Evolutionary conservation across 2,888 invertebrate species (phyloP), one percentile per base, ranked within the genome.

Genomic region (Eurois occulta): DNA sequence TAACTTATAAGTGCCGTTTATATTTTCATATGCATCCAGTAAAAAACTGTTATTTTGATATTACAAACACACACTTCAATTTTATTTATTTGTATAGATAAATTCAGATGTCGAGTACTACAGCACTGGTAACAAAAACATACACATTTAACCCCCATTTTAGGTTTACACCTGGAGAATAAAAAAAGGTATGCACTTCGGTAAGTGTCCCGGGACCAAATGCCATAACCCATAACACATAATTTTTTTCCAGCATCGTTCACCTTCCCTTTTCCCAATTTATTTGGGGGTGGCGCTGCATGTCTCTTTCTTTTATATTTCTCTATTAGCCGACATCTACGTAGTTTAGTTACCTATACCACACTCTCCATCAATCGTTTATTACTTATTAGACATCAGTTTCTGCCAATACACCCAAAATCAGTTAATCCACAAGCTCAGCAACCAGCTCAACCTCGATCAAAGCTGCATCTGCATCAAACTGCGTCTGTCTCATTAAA

Each of bases 381-480:
- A 55, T 13, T 41, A n/a, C 1, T 35, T 32, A 55, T 13, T 41
- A n/a, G 65, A 58, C 32, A 65, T 24, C 0, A 48, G 18, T 48
- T 66, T 65, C 13, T 38, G 4, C 43, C 13, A 43, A 28, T 58
- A 35, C 70, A 52, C 21, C 24, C 7, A 18, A 35, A 48, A 70
- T 43, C 35, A 74, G 48, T 28, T 74, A 62, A 74, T 80, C 28
- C 24, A 81, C 41, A 32, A 74, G 55, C 60, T 69, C 52, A 69
- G 60, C 60, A 78, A 62, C 24, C 28, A n/a, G 1, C 1, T n/a
- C 10, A 24, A n/a, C 68, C 48, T 41, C 21, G 46, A 41, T 65
- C 62, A 70, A 71, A 75, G 71, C 60, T 83, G 67, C 87, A 80
- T 65, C 60, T 81, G 76, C 73, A 86, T 80, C 77, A 86, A 82